These are phyloP conservation scores for Zaprionus gabonicus DNA, from an alignment of 1,140 invertebrate species.

Conservation along the genomic window DNA sequence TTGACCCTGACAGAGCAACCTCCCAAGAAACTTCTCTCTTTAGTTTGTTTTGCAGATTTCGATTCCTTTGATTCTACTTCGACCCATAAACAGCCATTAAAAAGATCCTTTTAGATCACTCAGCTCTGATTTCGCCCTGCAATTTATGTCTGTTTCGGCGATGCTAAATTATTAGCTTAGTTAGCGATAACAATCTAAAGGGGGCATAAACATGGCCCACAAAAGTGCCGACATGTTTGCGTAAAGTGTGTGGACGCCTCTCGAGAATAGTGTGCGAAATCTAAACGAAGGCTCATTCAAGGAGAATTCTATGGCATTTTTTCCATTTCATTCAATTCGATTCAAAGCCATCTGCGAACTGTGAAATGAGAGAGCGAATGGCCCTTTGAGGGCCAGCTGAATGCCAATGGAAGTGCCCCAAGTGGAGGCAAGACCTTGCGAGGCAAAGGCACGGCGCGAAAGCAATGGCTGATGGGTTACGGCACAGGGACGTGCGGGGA, in stretches of 20 bases:
- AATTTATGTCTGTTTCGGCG: neutral
- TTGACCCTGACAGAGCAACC: neutral
- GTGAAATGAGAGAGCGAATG: conserved; percentile 63
- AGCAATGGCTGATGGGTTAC: neutral
- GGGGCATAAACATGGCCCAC: conserved; percentile 44
- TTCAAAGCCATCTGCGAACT: conserved; percentile 73
- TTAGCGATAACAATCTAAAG: conserved; percentile 29
- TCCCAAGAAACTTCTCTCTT: no score
- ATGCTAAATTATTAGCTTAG: conserved; percentile 13
- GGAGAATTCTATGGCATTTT: conserved; percentile 64
- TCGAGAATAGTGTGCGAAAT: conserved; percentile 68
- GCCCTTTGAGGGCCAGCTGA: conserved; percentile 42
- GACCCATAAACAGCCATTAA: neutral
- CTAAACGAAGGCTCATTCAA: conserved; percentile 69
- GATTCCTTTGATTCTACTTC: no score
- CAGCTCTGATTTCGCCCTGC: neutral
- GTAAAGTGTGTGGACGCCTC: conserved; percentile 36
- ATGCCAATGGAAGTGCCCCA: conserved; percentile 21
- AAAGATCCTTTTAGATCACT: neutral
- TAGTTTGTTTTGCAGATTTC: no score
- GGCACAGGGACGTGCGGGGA: neutral
- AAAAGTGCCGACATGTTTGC: conserved; percentile 50
- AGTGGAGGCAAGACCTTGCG: neutral
- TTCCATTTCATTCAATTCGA: conserved; percentile 70
- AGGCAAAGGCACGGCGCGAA: neutral